Evolutionary conservation across 2,113 vertebrate genomes (phyloP).

Genomic region (Tetrax tetrax): DNA sequence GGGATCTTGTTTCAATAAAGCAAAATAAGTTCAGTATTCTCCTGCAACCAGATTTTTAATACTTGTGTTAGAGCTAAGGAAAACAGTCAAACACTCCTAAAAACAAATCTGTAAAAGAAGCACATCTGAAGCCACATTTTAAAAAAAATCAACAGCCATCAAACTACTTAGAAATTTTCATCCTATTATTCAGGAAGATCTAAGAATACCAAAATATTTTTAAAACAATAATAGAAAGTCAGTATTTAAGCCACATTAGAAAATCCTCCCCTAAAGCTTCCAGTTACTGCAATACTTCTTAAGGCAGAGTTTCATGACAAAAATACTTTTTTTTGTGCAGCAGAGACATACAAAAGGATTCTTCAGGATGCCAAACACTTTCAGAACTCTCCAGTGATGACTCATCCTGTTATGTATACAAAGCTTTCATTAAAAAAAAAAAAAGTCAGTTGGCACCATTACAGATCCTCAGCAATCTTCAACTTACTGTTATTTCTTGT

Average conservation of each 20-base stretch:
- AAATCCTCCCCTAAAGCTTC: background rate
- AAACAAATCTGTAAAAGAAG: background rate
- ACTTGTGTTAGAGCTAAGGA: background rate
- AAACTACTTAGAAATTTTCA: background rate
- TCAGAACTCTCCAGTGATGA: constrained; percentile 52
- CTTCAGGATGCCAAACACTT: constrained; percentile 54
- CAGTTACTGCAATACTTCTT: constrained; percentile 14
- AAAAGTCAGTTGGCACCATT: constrained; percentile 43
- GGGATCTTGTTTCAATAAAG: background rate
- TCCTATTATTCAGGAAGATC: background rate
- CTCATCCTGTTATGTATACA: constrained; percentile 64
- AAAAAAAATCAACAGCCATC: background rate
- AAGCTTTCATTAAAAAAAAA: constrained; percentile 48
- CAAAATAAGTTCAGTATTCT: background rate
- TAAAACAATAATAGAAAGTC: background rate
- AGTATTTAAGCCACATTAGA: constrained; percentile 8
- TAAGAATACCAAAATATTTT: constrained; percentile 48
- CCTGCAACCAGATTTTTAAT: background rate
- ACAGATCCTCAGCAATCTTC: constrained; percentile 49
- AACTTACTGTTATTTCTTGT: constrained; percentile 45
- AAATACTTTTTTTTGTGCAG: background rate
- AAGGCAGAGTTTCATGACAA: constrained; percentile 34
- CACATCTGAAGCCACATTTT: background rate
- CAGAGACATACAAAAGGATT: constrained; percentile 47
- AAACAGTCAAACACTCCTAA: background rate